A percentile compares a stretch with the other conserved stretches of the same genome.
These are phyloP conservation scores for Drosophila differens DNA, from an alignment of 2,888 invertebrate genomes.

Conservation along the genomic window DNA sequence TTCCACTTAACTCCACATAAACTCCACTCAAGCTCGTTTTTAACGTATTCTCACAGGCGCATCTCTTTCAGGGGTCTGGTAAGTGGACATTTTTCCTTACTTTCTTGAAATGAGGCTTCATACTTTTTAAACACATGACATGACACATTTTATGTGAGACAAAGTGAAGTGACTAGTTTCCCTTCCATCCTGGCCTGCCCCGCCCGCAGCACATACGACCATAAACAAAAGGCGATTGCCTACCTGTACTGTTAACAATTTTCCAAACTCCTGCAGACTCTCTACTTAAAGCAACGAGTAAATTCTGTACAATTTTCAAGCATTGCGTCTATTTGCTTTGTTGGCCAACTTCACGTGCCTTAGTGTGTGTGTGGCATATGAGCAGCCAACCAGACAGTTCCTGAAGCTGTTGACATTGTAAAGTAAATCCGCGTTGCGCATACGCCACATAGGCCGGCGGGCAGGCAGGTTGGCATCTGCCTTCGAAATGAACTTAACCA, in stretches of 20 bases:
- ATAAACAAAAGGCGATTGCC: conserved; percentile 53
- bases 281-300: conserved; percentile 36
- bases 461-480: conserved; percentile 13
- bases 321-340: conserved; percentile 49
- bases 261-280: conserved; percentile 2
- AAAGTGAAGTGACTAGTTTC: conserved; percentile 65
- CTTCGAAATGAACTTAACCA: conserved; percentile 38
- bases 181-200: neutral
- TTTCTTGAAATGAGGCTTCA: conserved; percentile 51
- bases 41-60: conserved; percentile 31
- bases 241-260: conserved; percentile 38
- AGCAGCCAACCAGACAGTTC: conserved; percentile 43
- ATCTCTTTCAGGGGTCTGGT: conserved; percentile 5
- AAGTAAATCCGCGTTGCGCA: conserved; percentile 70
- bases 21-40: conserved; percentile 47
- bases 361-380: conserved; percentile 32
- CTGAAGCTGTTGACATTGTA: conserved; percentile 63
- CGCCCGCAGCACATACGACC: conserved; percentile 23
- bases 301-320: conserved; percentile 44
- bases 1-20: conserved; percentile 10
- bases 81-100: conserved; percentile 58
- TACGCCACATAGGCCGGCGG: conserved; percentile 50
- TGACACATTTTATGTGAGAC: conserved; percentile 68
- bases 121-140: conserved; percentile 69
- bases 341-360: conserved; percentile 21